These are phyloP conservation scores for Abrostola tripartita DNA, from an alignment of 2,888 invertebrate genomes.

Conservation along the genomic window DNA sequence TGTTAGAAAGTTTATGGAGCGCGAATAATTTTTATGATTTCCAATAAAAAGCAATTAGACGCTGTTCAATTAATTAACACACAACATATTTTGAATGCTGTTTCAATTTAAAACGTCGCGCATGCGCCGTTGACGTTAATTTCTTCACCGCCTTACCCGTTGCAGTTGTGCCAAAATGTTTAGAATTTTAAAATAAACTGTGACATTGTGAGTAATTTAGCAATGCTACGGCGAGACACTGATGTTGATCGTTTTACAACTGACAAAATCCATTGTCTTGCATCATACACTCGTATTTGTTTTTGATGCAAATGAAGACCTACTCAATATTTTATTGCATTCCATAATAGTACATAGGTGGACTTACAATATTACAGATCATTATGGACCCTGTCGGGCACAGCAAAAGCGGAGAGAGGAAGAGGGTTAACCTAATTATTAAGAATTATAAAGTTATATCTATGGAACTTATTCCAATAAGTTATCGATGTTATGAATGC, in stretches of 20 bases:
- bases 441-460: too few relatives aligned
- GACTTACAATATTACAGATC: too few relatives aligned
- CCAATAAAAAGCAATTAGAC: slow-evolving; percentile 8
- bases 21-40: too few relatives aligned
- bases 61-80: slow-evolving; percentile 34
- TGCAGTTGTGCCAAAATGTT: slow-evolving; percentile 60
- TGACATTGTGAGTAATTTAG: slow-evolving; percentile 60
- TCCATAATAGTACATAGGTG: too few relatives aligned
- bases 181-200: slow-evolving; percentile 59
- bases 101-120: slow-evolving; percentile 30
- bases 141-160: slow-evolving; percentile 37
- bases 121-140: slow-evolving; percentile 37
- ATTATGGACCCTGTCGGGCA: too few relatives aligned
- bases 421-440: too few relatives aligned
- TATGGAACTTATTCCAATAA: too few relatives aligned
- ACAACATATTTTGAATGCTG: slow-evolving; percentile 36
- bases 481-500: too few relatives aligned
- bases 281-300: background rate
- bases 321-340: too few relatives aligned
- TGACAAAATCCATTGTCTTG: slow-evolving; percentile 36
- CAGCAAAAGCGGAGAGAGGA: too few relatives aligned
- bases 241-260: slow-evolving; percentile 30
- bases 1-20: too few relatives aligned
- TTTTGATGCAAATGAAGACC: background rate
- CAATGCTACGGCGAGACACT: slow-evolving; percentile 29